Base-by-base conservation (phyloP, 2,113 vertebrate species). In the Vombatus ursinus region DNA sequence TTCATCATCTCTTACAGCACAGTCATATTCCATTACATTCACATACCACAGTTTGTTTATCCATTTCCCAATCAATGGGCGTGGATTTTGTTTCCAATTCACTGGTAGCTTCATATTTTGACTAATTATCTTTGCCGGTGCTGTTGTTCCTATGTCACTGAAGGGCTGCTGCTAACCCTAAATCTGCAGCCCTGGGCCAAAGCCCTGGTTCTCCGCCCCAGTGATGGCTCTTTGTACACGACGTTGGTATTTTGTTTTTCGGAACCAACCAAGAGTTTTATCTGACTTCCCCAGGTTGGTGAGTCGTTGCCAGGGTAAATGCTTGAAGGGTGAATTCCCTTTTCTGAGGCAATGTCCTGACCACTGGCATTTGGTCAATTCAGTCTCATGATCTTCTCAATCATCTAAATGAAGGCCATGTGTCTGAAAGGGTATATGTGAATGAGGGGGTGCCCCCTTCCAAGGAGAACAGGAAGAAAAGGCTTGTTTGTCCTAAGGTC, bases 211-310 rank as follows among this genome's bases (percentile, higher is more conserved):
- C 14, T 84, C 68, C 7, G 90, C 52, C 47, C 92, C 28, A 51
- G 48, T n/a, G 37, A 0, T 89, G 44, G 61, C 19, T n/a, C 94
- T 90, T 92, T 96, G 93, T 50, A 96, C 19, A 53, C 31, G 92
- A 53, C 31, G 92, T 89, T 44, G 10, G 26, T 68, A 6, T 26
- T n/a, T 61, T 49, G 50, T 25, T 44, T 44, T 89, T 94, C 95
- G 61, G 93, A 51, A 50, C 26, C 68, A 94, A 90, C 5, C 5
- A 12, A 28, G 0, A 92, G 57, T 90, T 95, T 50, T 50, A 90
- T 90, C 48, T 50, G 96, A 94, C 95, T 37, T 94, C 90, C 68
- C 26, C 22, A 96, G 95, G 93, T 94, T 23, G 90, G 93, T 31
- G 77, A 95, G 49, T 84, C 52, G 92, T 52, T 92, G 53, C n/a